Conservation (phyloP, 2,888 invertebrate genomes). For the Drosophila mimica region DNA sequence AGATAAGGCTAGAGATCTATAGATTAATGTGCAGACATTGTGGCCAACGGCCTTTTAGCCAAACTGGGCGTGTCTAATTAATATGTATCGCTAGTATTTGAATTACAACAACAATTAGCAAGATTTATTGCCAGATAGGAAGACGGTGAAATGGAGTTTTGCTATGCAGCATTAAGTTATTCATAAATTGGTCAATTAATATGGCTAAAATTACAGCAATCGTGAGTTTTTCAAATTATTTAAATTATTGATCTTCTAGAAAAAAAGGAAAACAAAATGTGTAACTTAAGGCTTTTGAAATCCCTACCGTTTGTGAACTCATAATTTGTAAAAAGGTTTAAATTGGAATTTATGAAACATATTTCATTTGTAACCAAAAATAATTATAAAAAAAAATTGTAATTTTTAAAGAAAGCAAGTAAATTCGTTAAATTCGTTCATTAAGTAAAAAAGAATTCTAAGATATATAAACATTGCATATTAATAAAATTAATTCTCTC, state of each 20-base stretch:
- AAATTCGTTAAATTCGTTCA: background rate
- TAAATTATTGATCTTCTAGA: constrained; percentile 21
- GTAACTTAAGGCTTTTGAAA: background rate
- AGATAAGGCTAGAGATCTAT: constrained; percentile 68
- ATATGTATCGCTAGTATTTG: constrained; percentile 79
- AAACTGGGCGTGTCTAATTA: constrained; percentile 72
- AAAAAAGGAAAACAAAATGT: background rate
- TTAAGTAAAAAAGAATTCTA: too few relatives aligned
- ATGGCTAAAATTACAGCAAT: constrained; percentile 50
- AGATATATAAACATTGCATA: too few relatives aligned
- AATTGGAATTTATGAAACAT: background rate
- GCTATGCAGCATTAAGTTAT: constrained; percentile 47
- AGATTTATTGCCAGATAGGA: constrained; percentile 69
- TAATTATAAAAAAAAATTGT: too few relatives aligned
- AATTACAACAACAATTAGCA: constrained; percentile 76
- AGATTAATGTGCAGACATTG: constrained; percentile 65
- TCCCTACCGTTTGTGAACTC: background rate
- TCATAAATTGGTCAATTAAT: constrained; percentile 71
- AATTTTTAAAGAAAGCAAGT: background rate
- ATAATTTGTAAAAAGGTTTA: background rate
- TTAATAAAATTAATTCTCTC: background rate
- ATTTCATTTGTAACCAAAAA: background rate
- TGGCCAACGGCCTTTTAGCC: constrained; percentile 36
- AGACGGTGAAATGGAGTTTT: constrained; percentile 64
- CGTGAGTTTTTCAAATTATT: constrained; percentile 3